Evolutionary conservation across 2,888 invertebrate species (phyloP).

Genomic region (Thyatira batis): DNA sequence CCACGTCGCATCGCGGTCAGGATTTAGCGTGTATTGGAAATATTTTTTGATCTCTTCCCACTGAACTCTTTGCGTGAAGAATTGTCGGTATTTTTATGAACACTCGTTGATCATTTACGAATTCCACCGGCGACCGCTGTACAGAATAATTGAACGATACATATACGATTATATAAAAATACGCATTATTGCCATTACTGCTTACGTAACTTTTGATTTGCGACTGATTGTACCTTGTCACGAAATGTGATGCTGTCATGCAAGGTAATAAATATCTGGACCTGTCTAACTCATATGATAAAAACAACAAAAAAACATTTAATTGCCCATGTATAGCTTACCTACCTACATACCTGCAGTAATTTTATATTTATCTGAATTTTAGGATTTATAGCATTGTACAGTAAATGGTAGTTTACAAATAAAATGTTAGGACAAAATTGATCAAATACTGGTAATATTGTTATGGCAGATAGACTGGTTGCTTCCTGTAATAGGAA

Average conservation of each 20-base stretch:
- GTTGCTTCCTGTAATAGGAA: conserved; percentile 39
- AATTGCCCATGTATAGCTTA: too few species aligned
- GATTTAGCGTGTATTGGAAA: conserved; percentile 70
- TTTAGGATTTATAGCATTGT: background rate
- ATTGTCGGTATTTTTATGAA: conserved; percentile 66
- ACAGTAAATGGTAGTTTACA: background rate
- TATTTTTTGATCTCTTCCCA: conserved; percentile 69
- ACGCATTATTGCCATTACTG: background rate
- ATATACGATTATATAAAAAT: background rate
- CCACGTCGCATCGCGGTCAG: conserved; percentile 65
- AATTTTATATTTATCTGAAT: background rate
- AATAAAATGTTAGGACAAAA: background rate
- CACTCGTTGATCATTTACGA: conserved; percentile 47
- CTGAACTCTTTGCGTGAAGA: conserved; percentile 51
- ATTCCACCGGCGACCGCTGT: conserved; percentile 34
- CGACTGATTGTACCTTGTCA: background rate
- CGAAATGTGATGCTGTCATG: background rate
- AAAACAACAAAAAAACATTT: too few species aligned
- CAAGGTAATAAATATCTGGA: background rate
- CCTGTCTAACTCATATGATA: background rate
- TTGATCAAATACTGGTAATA: conserved; percentile 11
- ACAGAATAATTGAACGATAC: conserved; percentile 6
- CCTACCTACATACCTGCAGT: too few species aligned
- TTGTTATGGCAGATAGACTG: conserved; percentile 39
- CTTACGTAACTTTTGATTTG: background rate